Conservation (phyloP, 2,888 invertebrate species). For the Ctena decussata region DNA sequence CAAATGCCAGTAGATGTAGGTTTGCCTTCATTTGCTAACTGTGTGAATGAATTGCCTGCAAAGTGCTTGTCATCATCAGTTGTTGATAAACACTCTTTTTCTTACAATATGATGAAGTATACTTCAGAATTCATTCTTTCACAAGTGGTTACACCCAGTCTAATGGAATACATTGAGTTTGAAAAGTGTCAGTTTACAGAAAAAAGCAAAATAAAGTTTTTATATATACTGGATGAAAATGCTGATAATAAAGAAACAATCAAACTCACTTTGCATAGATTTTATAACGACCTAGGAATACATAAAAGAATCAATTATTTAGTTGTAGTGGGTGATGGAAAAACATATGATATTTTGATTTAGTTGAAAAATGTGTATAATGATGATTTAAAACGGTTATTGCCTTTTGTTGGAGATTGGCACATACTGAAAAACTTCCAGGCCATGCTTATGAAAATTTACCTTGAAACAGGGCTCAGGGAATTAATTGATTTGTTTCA, state of each 20-base stretch:
- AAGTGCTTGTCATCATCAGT: neutral
- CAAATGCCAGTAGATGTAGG: too few relatives aligned
- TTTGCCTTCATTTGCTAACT: too few relatives aligned
- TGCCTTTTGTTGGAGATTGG: neutral
- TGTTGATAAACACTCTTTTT: neutral
- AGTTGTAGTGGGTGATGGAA: neutral
- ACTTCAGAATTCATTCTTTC: neutral
- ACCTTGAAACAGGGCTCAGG: neutral
- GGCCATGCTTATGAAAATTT: neutral
- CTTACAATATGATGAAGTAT: neutral
- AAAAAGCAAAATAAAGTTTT: neutral
- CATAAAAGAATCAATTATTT: neutral
- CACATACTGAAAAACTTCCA: neutral
- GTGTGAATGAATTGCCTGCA: neutral
- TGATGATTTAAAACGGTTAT: neutral
- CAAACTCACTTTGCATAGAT: neutral
- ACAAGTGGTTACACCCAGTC: neutral
- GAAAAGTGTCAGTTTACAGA: neutral
- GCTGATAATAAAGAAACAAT: slow-evolving; percentile 1
- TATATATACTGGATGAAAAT: neutral
- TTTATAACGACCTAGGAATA: neutral
- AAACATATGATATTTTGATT: neutral
- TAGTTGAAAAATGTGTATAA: neutral
- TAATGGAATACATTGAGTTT: neutral
- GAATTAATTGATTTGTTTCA: neutral